Conservation (phyloP, 2,113 vertebrate genomes). For the Sander lucioperca region DNA sequence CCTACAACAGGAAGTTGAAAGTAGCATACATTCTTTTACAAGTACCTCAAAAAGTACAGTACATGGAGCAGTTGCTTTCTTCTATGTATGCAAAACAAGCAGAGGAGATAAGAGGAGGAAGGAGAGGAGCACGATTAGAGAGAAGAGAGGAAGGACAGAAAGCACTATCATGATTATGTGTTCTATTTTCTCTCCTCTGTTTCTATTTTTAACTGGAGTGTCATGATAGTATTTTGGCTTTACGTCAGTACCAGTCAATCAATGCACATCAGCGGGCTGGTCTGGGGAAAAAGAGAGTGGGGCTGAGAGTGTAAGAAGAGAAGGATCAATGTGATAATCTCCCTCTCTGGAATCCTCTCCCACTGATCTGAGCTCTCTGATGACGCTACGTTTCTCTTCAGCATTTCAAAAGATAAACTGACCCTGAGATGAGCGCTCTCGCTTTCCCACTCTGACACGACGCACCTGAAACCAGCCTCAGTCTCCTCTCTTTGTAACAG, state of each 20-base stretch:
- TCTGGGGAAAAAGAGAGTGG: slow-evolving; percentile 14
- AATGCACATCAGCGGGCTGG: slow-evolving; percentile 27
- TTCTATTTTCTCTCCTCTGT: neutral
- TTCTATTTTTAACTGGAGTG: slow-evolving; percentile 20
- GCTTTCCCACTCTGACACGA: slow-evolving; percentile 48
- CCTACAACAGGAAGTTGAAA: neutral
- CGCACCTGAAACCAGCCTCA: slow-evolving; percentile 49
- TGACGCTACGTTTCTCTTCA: slow-evolving; percentile 36
- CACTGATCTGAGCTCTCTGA: slow-evolving; percentile 50
- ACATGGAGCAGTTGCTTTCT: neutral
- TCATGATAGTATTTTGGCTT: slow-evolving; percentile 37
- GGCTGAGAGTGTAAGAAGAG: slow-evolving; percentile 55
- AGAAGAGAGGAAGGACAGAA: neutral
- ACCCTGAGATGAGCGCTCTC: slow-evolving; percentile 38
- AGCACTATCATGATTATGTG: neutral
- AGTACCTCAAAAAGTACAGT: neutral
- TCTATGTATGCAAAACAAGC: neutral
- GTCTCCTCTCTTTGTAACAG: slow-evolving; percentile 29
- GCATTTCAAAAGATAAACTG: slow-evolving; percentile 63
- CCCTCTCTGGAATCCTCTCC: slow-evolving; percentile 49
- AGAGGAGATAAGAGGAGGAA: neutral
- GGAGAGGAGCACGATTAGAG: neutral
- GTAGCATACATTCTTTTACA: neutral
- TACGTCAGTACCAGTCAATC: slow-evolving; percentile 51
- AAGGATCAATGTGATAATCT: slow-evolving; percentile 67